Conservation (phyloP, 2,797 vertebrate genomes). For the Graptemys geographica region DNA sequence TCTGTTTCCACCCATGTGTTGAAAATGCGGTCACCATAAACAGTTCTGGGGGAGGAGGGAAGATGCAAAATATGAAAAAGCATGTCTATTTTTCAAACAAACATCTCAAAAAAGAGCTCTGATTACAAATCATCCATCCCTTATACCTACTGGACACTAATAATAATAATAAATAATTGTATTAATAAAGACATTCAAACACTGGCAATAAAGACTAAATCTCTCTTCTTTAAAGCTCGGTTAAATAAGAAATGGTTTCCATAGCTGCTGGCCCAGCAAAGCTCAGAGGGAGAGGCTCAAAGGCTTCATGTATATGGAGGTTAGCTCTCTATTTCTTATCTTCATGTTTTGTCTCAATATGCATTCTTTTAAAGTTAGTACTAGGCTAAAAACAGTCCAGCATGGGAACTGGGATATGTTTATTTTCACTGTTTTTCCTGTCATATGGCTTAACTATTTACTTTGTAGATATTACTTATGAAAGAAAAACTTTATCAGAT, state of each 20-base stretch:
- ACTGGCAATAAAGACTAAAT: conserved; percentile 47
- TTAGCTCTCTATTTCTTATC: conserved; percentile 38
- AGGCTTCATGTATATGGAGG: conserved; percentile 5
- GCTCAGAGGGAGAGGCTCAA: conserved; percentile 29
- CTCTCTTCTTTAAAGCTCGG: neutral
- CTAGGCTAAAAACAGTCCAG: conserved; percentile 3
- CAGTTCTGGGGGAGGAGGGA: neutral
- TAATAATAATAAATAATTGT: neutral
- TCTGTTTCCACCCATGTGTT: conserved; percentile 24
- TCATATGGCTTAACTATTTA: neutral
- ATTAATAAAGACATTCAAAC: conserved; percentile 8
- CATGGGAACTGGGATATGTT: neutral
- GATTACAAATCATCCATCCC: neutral
- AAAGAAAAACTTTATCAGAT: neutral
- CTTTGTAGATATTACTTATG: neutral
- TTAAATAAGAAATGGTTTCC: conserved; percentile 36
- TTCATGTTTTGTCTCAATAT: conserved; percentile 16
- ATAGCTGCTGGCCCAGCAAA: neutral
- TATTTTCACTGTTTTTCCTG: conserved; percentile 7
- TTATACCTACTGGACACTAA: neutral
- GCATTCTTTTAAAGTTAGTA: conserved; percentile 31
- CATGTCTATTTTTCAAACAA: neutral
- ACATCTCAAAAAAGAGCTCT: neutral
- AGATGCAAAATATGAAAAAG: conserved; percentile 10
- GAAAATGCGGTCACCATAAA: conserved; percentile 12